Conservation (phyloP, 2,888 invertebrate genomes). For the Beris morrisii region DNA sequence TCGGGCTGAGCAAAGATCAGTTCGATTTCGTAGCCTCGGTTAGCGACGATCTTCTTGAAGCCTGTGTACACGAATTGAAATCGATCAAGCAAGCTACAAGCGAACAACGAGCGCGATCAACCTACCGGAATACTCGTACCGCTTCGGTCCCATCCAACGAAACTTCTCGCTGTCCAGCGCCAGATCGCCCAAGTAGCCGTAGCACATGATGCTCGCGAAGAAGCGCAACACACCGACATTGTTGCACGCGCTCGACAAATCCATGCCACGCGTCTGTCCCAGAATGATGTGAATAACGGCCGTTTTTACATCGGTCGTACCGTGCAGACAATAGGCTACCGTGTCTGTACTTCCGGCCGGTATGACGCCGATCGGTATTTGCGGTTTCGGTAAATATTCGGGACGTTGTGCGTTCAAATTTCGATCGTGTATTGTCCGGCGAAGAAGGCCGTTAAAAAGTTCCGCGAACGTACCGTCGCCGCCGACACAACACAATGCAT, state of each 20-base stretch:
- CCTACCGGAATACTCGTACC: conserved; percentile 77
- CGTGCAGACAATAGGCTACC: conserved; percentile 76
- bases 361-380: conserved; percentile 60
- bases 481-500: conserved; percentile 78
- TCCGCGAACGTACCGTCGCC: conserved; percentile 88
- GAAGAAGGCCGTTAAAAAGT: conserved; percentile 69
- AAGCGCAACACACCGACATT: conserved; percentile 65
- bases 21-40: conserved; percentile 67
- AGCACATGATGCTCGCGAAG: conserved; percentile 77
- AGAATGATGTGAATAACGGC: conserved; percentile 81
- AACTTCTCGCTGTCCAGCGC: conserved; percentile 77
- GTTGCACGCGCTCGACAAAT: conserved; percentile 70
- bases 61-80: conserved; percentile 52
- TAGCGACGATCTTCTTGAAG: conserved; percentile 65
- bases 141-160: conserved; percentile 82
- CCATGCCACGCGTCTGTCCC: conserved; percentile 72
- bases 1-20: conserved; percentile 46
- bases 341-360: conserved; percentile 79
- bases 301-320: conserved; percentile 76
- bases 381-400: conserved; percentile 51
- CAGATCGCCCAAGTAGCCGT: conserved; percentile 84
- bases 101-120: too few species aligned
- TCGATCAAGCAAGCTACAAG: not conserved
- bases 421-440: conserved; percentile 59
- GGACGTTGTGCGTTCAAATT: conserved; percentile 48